Percentiles rank a stretch among this genome's conserved stretches.
Conservation (phyloP, 2,888 invertebrate genomes). For the Aricia artaxerxes region DNA sequence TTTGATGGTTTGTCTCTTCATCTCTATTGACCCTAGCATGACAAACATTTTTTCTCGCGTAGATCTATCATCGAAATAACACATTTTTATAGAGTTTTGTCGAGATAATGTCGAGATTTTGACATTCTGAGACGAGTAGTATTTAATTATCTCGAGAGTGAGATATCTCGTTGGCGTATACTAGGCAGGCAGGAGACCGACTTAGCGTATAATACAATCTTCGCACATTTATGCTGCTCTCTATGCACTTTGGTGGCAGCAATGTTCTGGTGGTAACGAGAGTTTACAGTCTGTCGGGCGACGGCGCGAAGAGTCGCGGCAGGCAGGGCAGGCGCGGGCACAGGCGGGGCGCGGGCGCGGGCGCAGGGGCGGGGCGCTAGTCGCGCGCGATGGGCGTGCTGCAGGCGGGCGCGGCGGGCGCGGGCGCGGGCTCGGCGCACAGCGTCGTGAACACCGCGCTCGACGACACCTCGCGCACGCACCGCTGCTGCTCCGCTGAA, state of each 20-base stretch:
- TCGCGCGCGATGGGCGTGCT: slow-evolving; percentile 70
- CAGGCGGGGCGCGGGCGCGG: slow-evolving; percentile 35
- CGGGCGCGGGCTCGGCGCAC: slow-evolving; percentile 49
- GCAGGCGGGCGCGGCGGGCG: slow-evolving; percentile 57
- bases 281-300: background rate
- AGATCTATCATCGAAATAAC: too few species aligned
- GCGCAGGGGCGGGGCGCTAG: slow-evolving; percentile 49
- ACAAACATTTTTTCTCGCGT: too few species aligned
- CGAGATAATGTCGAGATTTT: too few species aligned
- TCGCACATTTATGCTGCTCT: background rate
- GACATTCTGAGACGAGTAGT: too few species aligned
- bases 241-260: background rate
- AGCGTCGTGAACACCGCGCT: slow-evolving; percentile 65
- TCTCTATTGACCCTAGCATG: too few species aligned
- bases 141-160: too few species aligned
- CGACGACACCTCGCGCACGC: slow-evolving; percentile 70
- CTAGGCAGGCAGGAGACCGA: background rate
- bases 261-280: background rate
- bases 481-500: slow-evolving; percentile 74
- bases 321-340: slow-evolving; percentile 39
- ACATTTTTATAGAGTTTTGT: too few species aligned
- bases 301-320: slow-evolving; percentile 21
- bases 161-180: too few species aligned
- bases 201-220: background rate
- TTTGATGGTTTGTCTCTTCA: too few species aligned